A percentile compares a stretch with the other conserved stretches of the same genome.
These are phyloP conservation scores for Yponomeuta sedellus DNA, from an alignment of 2,888 invertebrate genomes.

Conservation along the genomic window DNA sequence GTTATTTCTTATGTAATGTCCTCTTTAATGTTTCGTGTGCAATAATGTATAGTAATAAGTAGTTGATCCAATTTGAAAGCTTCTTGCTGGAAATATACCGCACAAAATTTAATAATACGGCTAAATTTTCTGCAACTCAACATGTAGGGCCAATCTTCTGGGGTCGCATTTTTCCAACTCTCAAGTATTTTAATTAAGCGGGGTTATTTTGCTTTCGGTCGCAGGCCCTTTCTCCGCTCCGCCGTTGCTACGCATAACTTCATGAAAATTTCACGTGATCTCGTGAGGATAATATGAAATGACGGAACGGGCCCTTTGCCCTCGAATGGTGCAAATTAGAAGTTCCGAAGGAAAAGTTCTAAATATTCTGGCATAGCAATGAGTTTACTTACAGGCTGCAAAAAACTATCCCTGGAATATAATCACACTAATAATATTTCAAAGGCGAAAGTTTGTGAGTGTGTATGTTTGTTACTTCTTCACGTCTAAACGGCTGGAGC, in stretches of 20 bases:
- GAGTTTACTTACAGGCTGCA: too few relatives aligned
- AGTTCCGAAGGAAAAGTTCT: background rate
- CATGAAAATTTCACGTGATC: conserved; percentile 12
- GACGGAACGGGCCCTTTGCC: background rate
- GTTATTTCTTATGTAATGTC: too few relatives aligned
- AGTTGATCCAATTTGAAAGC: background rate
- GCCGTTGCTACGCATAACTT: background rate
- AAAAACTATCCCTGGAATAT: too few relatives aligned
- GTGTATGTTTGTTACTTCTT: too few relatives aligned
- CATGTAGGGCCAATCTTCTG: background rate
- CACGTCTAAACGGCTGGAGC: too few relatives aligned
- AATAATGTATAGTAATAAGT: too few relatives aligned
- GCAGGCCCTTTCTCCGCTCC: background rate
- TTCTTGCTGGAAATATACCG: background rate
- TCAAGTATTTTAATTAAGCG: conserved; percentile 13
- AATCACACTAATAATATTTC: too few relatives aligned
- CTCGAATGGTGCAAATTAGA: background rate
- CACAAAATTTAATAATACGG: background rate
- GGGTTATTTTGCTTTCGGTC: background rate
- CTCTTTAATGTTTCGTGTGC: too few relatives aligned
- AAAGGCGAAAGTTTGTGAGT: too few relatives aligned
- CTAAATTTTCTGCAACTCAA: background rate
- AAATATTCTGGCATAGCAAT: background rate
- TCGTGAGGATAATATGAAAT: conserved; percentile 4
- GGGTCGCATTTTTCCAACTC: conserved; percentile 2